Base-by-base conservation (phyloP, 64 coral and sea anemone genomes). In the Hydrozoanthus tunicans region DNA sequence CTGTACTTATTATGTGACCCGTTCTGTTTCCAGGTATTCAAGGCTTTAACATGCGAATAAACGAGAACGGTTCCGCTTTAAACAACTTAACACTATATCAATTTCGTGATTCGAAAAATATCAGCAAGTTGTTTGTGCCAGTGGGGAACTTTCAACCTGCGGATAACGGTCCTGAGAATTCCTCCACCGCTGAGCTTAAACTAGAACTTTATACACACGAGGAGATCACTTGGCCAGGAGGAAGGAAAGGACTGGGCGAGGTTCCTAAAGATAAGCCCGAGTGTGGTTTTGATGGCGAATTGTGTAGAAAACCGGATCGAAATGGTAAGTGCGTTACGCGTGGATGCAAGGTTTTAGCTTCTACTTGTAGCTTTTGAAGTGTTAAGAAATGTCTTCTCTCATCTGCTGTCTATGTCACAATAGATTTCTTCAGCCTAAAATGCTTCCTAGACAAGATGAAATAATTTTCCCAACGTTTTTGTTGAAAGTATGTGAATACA, bases 21-120 rank as follows among this genome's bases (percentile, higher is more conserved):
- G 32, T 43, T 43, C 32, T 43, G 32, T 59, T 75, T 24, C 11
- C 83, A 86, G 84, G 84, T 88, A 88, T 88, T 75, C 69, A 59
- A 75, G 84, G 84, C 68, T 88, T 75, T 88, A 51, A 88, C 54
- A 88, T 88, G 84, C 84, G 57, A 58, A 15, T 88, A 1, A 73
- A 88, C 58, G 67, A 72, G 53, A 88, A 88, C 56, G 84, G 84
- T 7, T 88, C 84, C 0, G 84, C 84, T 12, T 59, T 88, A 58
- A 73, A 88, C 23, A 88, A 88, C 54, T 43, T 73, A 55, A 88
- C 84, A 17, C 84, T 88, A 11, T 88, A 74, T 58, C 84, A 74
- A 88, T 17, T 88, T 73, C 84, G 69, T 26, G 10, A 88, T 11
- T 55, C 13, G 9, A 26, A 88, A 58, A 75, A 32, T 58, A 43